A percentile compares a stretch with the other conserved stretches of the same genome.
Conservation (phyloP, 2,113 vertebrate genomes). For the Panthera uncia region DNA sequence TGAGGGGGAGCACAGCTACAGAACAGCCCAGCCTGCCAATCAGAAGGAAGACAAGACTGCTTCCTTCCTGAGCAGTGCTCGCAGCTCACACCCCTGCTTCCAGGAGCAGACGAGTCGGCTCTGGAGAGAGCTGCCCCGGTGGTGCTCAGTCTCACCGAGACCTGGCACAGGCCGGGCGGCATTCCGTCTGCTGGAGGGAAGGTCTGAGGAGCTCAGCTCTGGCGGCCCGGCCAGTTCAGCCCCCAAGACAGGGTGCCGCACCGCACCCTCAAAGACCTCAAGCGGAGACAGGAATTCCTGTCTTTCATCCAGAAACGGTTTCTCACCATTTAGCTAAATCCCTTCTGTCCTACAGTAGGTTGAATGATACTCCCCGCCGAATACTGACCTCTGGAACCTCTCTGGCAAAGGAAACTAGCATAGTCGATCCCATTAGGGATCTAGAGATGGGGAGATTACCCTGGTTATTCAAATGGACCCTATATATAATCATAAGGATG, state of each 20-base stretch:
- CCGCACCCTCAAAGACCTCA: not conserved
- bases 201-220: not conserved
- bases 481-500: not conserved
- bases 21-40: not conserved
- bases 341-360: not conserved
- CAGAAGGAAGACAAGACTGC: not conserved
- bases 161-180: not conserved
- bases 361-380: not conserved
- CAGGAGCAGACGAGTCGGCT: not conserved
- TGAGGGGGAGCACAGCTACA: not conserved
- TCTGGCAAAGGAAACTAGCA: not conserved
- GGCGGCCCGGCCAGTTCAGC: not conserved
- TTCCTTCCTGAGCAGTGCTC: not conserved
- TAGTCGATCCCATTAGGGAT: not conserved
- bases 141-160: not conserved
- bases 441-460: not conserved
- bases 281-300: accelerated
- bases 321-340: not conserved
- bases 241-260: too few relatives aligned
- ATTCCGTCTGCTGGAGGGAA: not conserved
- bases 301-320: not conserved
- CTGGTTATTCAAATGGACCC: not conserved
- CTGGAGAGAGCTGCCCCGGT: not conserved
- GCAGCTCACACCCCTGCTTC: not conserved
- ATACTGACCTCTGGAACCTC: not conserved